Evolutionary conservation across 2,888 invertebrate genomes (phyloP).

Genomic region (Meiosimyza platycephala): DNA sequence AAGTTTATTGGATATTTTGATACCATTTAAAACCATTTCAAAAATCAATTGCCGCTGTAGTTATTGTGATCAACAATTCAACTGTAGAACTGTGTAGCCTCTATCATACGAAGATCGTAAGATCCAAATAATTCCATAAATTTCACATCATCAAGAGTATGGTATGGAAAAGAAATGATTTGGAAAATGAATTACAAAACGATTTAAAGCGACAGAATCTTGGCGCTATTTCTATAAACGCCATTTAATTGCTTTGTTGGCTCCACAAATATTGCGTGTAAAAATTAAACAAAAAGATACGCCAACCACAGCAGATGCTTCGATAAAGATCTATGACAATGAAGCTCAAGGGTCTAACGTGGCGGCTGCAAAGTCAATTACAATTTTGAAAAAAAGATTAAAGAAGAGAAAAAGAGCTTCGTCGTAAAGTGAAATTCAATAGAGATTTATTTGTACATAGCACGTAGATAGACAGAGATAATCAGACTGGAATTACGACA

Average conservation of each 20-base stretch:
- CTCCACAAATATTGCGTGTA: slow-evolving; percentile 15
- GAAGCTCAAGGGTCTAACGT: slow-evolving; percentile 33
- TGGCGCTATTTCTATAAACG: slow-evolving; percentile 24
- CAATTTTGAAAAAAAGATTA: not conserved
- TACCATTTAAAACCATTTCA: not conserved
- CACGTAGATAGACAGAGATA: too few species aligned
- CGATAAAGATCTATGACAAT: slow-evolving; percentile 23
- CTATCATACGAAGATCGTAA: too few species aligned
- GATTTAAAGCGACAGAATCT: slow-evolving; percentile 23
- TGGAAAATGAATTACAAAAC: not conserved
- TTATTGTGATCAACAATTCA: not conserved
- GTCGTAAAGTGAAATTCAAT: too few species aligned
- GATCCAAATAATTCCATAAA: too few species aligned
- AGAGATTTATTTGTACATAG: too few species aligned
- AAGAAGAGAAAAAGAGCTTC: not conserved
- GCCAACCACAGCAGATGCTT: not conserved
- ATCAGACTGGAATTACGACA: not conserved
- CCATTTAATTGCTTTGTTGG: slow-evolving; percentile 28
- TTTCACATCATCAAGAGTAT: not conserved
- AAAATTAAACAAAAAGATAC: not conserved
- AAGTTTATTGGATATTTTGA: not conserved
- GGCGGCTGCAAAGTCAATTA: slow-evolving; percentile 27
- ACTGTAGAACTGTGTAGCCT: too few species aligned
- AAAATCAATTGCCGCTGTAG: not conserved
- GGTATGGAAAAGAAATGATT: not conserved